phyloP scores from a whole-genome alignment of 2,113 vertebrate genomes.

The Microcebus griseorufus region DNA sequence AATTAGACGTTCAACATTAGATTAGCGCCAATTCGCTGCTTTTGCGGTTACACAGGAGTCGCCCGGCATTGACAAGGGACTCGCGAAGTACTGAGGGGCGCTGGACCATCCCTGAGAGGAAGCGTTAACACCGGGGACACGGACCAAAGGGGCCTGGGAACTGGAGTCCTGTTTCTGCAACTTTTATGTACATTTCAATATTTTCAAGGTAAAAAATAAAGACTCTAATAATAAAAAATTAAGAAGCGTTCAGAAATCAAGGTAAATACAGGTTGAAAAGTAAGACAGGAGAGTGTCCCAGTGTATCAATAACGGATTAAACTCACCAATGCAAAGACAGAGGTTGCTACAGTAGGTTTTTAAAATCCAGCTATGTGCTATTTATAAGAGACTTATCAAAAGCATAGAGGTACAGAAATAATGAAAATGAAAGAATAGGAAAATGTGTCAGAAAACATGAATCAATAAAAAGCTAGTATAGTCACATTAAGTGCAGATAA shows the following conservation, averaged over 20 bases:
- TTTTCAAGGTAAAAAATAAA: background rate
- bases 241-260: background rate
- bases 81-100: rapidly evolving
- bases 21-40: rapidly evolving
- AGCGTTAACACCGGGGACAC: rapidly evolving
- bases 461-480: background rate
- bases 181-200: background rate
- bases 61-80: too few species aligned
- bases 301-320: background rate
- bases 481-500: background rate
- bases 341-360: background rate
- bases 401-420: background rate
- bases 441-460: background rate
- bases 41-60: rapidly evolving
- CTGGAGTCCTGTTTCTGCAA: background rate
- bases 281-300: background rate
- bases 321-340: background rate
- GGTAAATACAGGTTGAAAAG: background rate
- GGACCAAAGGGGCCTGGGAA: background rate
- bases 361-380: background rate
- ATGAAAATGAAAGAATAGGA: background rate
- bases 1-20: rapidly evolving
- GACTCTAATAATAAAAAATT: background rate
- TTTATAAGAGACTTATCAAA: background rate
- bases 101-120: rapidly evolving